Base-by-base conservation (phyloP, 2,113 vertebrate genomes). In the Casuarius casuarius region DNA sequence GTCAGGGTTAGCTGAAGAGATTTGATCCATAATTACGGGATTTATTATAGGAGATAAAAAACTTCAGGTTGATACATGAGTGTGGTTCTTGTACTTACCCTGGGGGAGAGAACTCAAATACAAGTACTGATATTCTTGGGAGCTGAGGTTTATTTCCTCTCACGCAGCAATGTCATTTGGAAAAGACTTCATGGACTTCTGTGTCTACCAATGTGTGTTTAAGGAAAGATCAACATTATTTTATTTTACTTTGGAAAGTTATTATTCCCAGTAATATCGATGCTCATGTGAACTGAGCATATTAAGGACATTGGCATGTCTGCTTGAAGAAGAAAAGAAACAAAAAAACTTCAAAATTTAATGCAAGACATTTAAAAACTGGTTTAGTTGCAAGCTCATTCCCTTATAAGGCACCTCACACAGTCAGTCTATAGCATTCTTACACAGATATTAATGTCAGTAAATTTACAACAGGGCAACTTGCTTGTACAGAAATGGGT, bases 351-450 rank as follows among this genome's bases (percentile, higher is more conserved):
- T 59, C 40, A 17, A 35, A 38, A 77, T 83, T 67, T 26, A 62
- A 67, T 29, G 7, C 61, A 73, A 49, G 5, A 11, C 77, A 20
- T 11, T 87, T 87, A 54, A 76, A 90, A 77, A 16, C 8, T 25
- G n/a, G 31, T 72, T 54, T 78, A 56, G 20, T 73, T 87, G 76
- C 46, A 12, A 72, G 51, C 7, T 40, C 38, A 40, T 76, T 22
- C 12, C 77, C 59, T 67, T 61, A 42, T 31, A 59, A 77, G 52
- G 7, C 23, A 21, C 16, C 40, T 84, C 40, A 48, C 0, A 0
- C 4, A 0, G 0, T 31, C 4, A 0, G 0, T 31, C 33, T 33
- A 31, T 31, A 59, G 17, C 56, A 28, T 59, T 59, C 56, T 16
- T 28, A 59, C 14, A 17, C 28, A 59, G 17, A 31, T 59, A 12